Evolutionary conservation across 1,140 invertebrate genomes (phyloP).

Genomic region (Drosophila pallidifrons): DNA sequence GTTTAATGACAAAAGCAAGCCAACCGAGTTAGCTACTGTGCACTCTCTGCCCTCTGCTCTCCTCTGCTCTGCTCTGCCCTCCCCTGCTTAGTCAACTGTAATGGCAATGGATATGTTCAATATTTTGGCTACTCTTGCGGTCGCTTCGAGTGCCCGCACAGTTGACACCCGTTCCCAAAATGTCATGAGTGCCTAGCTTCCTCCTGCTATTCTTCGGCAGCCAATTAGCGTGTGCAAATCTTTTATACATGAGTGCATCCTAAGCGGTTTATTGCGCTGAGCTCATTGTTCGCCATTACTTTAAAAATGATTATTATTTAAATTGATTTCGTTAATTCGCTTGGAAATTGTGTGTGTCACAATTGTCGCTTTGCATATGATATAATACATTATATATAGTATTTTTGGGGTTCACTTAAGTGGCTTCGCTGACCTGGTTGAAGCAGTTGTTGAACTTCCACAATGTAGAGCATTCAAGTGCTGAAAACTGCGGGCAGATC

Average conservation of each 20-base stretch:
- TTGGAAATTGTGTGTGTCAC: slow-evolving; percentile 31
- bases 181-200: slow-evolving; percentile 48
- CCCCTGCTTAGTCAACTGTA: slow-evolving; percentile 49
- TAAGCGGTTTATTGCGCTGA: slow-evolving; percentile 66
- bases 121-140: slow-evolving; percentile 79
- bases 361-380: slow-evolving; percentile 43
- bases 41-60: not conserved
- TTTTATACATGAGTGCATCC: slow-evolving; percentile 67
- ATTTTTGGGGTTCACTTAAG: slow-evolving; percentile 29
- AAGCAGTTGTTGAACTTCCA: slow-evolving; percentile 14
- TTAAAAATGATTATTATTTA: slow-evolving; percentile 69
- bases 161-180: slow-evolving; percentile 41
- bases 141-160: slow-evolving; percentile 62
- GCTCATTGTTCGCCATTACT: slow-evolving; percentile 25
- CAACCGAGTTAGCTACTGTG: slow-evolving; percentile 30
- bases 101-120: slow-evolving; percentile 49
- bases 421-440: slow-evolving; percentile 28
- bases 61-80: not conserved
- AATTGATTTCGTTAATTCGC: slow-evolving; percentile 66
- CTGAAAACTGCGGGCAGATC: slow-evolving; percentile 35
- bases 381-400: not conserved
- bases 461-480: too few relatives aligned
- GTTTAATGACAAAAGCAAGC: slow-evolving; percentile 67
- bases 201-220: slow-evolving; percentile 7
- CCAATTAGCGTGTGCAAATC: slow-evolving; percentile 80